Conservation (phyloP, 1,140 invertebrate species). For the Bombyx mandarina region DNA sequence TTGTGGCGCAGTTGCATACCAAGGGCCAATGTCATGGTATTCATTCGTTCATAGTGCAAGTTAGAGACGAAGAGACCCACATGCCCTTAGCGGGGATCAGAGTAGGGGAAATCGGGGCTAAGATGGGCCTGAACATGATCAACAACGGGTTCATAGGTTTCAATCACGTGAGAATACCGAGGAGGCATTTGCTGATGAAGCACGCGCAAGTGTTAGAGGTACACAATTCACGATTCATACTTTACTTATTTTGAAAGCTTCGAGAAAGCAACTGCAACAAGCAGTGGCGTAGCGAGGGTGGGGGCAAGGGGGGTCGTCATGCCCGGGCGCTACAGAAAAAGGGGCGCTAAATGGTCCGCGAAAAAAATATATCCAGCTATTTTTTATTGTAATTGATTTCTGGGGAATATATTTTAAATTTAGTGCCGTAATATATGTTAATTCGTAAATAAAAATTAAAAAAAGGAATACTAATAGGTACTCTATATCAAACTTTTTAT, state of each 20-base stretch:
- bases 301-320: no score
- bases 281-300: no score
- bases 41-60: constrained; percentile 93
- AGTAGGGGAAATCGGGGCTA: constrained; percentile 94
- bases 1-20: constrained; percentile 90
- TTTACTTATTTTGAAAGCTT: neutral
- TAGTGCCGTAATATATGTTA: no score
- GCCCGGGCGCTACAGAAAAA: no score
- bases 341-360: no score
- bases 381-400: no score
- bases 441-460: no score
- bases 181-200: constrained; percentile 95
- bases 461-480: no score
- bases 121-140: constrained; percentile 89
- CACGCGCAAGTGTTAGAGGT: constrained; percentile 86
- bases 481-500: no score
- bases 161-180: constrained; percentile 87
- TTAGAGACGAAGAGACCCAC: constrained; percentile 90
- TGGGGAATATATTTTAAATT: no score
- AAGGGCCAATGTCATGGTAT: constrained; percentile 88
- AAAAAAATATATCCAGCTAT: no score
- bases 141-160: constrained; percentile 94
- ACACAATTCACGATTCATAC: constrained; percentile 11
- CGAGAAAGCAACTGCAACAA: no score
- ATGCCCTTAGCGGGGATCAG: constrained; percentile 88